Base-by-base conservation (phyloP, 64 coral and sea anemone genomes). In the Trachythela sp. region DNA sequence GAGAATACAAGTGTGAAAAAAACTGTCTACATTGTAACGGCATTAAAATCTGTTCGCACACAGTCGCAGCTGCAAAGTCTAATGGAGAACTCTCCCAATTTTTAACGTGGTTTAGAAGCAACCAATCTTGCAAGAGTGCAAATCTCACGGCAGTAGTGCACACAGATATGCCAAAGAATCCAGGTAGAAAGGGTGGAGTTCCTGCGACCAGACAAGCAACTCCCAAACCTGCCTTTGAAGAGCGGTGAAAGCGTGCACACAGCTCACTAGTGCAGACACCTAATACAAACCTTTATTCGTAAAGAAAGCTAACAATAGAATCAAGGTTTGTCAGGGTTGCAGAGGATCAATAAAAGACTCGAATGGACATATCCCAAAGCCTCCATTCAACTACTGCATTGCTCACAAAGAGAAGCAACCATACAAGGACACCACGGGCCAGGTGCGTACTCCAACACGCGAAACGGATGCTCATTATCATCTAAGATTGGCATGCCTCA, bases 291-390 rank as follows among this genome's bases (percentile, higher is more conserved):
- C 87, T 59, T 89, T 89, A 56, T 43, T 40, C 67, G 41, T 89
- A 32, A 89, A 89, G 48, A 36, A 76, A 49, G 76, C 77, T 29
- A 76, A 48, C 76, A 48, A 37, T 70, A 36, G 43, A 29, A 89
- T 89, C 42, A 77, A 83, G 48, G 88, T 89, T 48, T 83, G 40
- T 34, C 88, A 89, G 45, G 88, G 88, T 15, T 89, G 88, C 70
- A 77, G 88, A 41, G 68, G 71, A 80, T 31, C 39, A 27, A 42
- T 80, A 31, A 39, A 83, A 43, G 39, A 36, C 36, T 34, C 67
- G 50, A 34, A 40, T 37, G 71, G 88, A 83, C 48, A 67, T 39
- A 48, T 89, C 35, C 68, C 70, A 45, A 48, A 54, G 42, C 32
- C 75, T 39, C 89, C 89, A 36, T 90, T 52, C 84, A 38, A 90